A percentile compares a stretch with the other conserved stretches of the same genome.
Evolutionary conservation across 2,888 invertebrate genomes (phyloP).

Genomic region (Oxyteleia sp.): DNA sequence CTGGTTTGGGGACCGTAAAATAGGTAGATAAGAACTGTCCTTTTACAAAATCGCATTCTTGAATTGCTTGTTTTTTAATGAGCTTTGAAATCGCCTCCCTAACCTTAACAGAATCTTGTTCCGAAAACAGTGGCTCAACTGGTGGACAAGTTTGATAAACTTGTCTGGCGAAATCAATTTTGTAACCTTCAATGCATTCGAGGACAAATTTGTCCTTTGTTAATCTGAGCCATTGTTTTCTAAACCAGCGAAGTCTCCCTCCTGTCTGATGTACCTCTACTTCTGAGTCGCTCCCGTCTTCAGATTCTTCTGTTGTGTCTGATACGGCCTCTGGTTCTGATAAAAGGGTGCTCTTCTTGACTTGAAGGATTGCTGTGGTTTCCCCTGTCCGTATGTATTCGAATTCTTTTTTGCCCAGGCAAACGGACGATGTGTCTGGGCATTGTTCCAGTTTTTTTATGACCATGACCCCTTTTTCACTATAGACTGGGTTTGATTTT

Average conservation of each 20-base stretch:
- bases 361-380: constrained; percentile 41
- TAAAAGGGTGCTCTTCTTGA: constrained; percentile 6
- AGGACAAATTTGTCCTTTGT: constrained; percentile 37
- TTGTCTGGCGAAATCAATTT: constrained; percentile 15
- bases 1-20: constrained; percentile 68
- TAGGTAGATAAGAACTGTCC: constrained; percentile 40
- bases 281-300: constrained; percentile 7
- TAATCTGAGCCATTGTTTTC: constrained; percentile 11
- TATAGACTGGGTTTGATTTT: constrained; percentile 16
- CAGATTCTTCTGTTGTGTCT: constrained; percentile 7
- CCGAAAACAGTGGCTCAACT: constrained; percentile 21
- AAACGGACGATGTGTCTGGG: constrained; percentile 26
- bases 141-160: constrained; percentile 10
- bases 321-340: constrained; percentile 3
- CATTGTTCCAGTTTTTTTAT: constrained; percentile 41
- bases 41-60: background rate
- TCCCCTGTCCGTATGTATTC: constrained; percentile 45
- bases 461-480: background rate
- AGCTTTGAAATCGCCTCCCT: constrained; percentile 15
- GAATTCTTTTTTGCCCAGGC: constrained; percentile 35
- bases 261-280: constrained; percentile 39
- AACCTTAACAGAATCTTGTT: background rate
- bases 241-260: constrained; percentile 21
- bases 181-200: constrained; percentile 37
- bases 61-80: constrained; percentile 14